Evolutionary conservation across 23 tunicate species (phyloP).

Genomic region (Ascidia mentula): DNA sequence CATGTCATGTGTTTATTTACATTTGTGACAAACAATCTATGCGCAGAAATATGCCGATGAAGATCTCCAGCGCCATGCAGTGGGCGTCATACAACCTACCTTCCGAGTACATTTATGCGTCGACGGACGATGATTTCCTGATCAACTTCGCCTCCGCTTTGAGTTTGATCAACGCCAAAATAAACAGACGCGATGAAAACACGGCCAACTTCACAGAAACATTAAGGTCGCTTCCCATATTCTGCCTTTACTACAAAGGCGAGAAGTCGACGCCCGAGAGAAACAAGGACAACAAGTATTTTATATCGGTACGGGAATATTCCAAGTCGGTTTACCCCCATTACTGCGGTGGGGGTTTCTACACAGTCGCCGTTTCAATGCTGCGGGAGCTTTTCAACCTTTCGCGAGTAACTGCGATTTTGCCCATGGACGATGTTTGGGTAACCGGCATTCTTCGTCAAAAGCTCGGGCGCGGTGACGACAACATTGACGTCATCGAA

Average conservation of each 20-base stretch:
- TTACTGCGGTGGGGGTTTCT: constrained; percentile 76
- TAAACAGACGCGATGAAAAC: neutral
- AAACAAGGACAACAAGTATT: constrained; percentile 31
- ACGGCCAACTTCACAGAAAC: neutral
- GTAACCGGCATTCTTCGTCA: constrained; percentile 53
- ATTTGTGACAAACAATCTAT: no score
- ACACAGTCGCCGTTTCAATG: constrained; percentile 49
- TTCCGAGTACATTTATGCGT: constrained; percentile 18
- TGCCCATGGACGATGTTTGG: constrained; percentile 73
- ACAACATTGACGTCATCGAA: constrained; percentile 18
- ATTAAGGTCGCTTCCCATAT: constrained; percentile 8
- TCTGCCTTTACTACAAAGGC: constrained; percentile 30
- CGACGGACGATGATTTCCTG: constrained; percentile 47
- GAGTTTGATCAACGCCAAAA: neutral
- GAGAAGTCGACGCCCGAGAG: constrained; percentile 13
- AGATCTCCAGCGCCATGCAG: constrained; percentile 40
- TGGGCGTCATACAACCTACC: constrained; percentile 41
- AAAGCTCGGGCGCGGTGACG: constrained; percentile 42
- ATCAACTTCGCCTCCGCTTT: constrained; percentile 19
- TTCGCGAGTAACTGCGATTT: constrained; percentile 16
- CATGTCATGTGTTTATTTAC: no score
- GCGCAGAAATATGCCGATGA: constrained; percentile 38
- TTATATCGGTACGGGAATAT: constrained; percentile 13
- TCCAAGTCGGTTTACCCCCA: constrained; percentile 37
- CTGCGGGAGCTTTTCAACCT: constrained; percentile 22